Conservation (phyloP, 2,888 invertebrate species). For the Cosmorhoe ocellata region DNA sequence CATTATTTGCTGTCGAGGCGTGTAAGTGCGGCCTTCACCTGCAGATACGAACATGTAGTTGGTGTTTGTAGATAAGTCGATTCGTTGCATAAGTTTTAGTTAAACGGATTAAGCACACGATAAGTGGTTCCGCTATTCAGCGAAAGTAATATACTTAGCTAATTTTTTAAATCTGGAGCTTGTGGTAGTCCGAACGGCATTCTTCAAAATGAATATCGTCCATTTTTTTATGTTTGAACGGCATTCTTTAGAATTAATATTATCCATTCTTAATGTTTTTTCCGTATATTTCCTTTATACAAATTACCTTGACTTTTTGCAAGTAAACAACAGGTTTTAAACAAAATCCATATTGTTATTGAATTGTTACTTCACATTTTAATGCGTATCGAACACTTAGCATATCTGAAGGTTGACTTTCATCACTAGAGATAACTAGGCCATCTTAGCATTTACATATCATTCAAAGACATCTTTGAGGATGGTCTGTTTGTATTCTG, state of each 20-base stretch:
- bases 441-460: constrained; percentile 14
- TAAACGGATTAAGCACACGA: constrained; percentile 11
- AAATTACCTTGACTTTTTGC: constrained; percentile 2
- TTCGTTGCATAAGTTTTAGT: constrained; percentile 2
- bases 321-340: neutral
- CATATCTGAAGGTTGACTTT: constrained; percentile 18
- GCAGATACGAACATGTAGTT: constrained; percentile 8
- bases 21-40: constrained; percentile 14
- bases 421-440: constrained; percentile 18
- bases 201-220: too few species aligned
- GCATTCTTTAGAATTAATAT: too few species aligned
- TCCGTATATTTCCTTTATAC: neutral
- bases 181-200: too few species aligned
- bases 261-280: neutral
- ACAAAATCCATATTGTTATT: neutral
- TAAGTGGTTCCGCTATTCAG: neutral
- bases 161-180: too few species aligned
- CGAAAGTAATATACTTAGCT: too few species aligned
- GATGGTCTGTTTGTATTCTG: neutral
- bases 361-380: constrained; percentile 12
- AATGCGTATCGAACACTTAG: constrained; percentile 12
- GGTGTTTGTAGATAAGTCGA: neutral
- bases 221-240: too few species aligned
- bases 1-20: constrained; percentile 2
- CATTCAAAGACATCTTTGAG: constrained; percentile 15